Evolutionary conservation across 37 sponge, comb jelly and placozoan genomes (phyloP).

Genomic region (Beroe ovata): DNA sequence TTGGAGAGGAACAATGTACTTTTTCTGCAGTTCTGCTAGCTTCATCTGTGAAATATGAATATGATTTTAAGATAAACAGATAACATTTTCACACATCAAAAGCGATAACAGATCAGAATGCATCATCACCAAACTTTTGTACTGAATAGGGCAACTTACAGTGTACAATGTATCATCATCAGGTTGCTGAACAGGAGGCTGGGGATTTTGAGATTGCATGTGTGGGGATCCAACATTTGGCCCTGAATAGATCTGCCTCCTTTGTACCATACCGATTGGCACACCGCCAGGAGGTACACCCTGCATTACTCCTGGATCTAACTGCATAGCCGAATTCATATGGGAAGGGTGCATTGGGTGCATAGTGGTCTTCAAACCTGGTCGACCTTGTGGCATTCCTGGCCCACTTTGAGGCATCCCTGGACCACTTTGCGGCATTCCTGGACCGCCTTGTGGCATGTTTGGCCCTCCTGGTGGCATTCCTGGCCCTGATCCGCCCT

Average conservation of each 20-base stretch:
- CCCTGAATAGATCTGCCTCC: neutral
- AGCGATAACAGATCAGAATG: too few relatives aligned
- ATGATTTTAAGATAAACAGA: neutral
- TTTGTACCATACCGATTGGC: conserved; percentile 30
- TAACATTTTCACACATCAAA: neutral
- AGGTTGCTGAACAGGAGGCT: neutral
- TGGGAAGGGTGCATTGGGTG: neutral
- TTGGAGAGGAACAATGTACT: conserved; percentile 46
- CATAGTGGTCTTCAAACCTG: neutral
- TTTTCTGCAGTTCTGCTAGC: conserved; percentile 29
- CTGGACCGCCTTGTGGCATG: too few relatives aligned
- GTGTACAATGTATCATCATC: conserved; percentile 19
- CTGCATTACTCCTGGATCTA: neutral
- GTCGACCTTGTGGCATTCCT: neutral
- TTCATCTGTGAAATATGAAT: conserved; percentile 37
- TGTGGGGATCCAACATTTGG: conserved; percentile 45
- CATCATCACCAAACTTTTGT: too few relatives aligned
- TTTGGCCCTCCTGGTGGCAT: neutral
- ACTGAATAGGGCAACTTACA: too few relatives aligned
- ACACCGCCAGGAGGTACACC: neutral
- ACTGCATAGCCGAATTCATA: conserved; percentile 25
- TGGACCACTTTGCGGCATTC: too few relatives aligned
- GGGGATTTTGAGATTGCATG: conserved; percentile 10
- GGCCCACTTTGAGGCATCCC: neutral
- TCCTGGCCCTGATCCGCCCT: too few relatives aligned